Evolutionary conservation across 2,888 invertebrate genomes (phyloP), one percentile per base, ranked within the genome.

Genomic region (Diaphora mendica): DNA sequence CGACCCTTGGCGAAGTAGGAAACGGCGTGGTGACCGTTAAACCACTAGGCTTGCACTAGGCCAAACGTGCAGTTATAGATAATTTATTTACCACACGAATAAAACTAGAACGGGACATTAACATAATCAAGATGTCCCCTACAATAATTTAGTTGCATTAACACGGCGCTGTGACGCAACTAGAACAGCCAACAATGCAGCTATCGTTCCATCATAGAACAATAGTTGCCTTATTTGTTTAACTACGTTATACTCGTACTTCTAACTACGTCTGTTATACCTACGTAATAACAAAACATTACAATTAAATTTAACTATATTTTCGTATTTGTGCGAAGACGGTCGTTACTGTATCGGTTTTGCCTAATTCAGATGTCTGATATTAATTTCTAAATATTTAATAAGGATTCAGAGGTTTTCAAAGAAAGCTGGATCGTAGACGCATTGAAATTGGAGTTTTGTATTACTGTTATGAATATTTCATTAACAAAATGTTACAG

Each of bases 101-200:
- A 30, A 30, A 59, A 59, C 26, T 4, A 26, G 59, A 59, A 59
- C 51, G 23, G 20, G 13, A 15, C 5, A 30, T 59, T 59, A 59
- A 15, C 26, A 59, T 30, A 51, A 65, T 51, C 48, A 33, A 67
- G 72, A 67, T 72, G 72, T 68, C 59, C 67, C 67, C 8, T 44
- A 51, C 4, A 44, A 59, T 66, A 66, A 33, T 13, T 15, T n/a
- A 51, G 26, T 13, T 33, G 59, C 59, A 72, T 66, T 66, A 67
- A 55, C 55, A 68, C n/a, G 20, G 15, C 15, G 20, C n/a, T 20
- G 11, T 68, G 82, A 82, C 78, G 77, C 67, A 68, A 82, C 55
- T 9, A 55, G 66, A 67, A 55, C 71, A 68, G 77, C 74, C 69
- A 80, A 78, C 82, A 78, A 72, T 72, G 72, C 67, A 74, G 71